A percentile compares a stretch with the other conserved stretches of the same genome.
These are phyloP conservation scores for Epizoanthus stellaris DNA, from an alignment of 92 coral and sea anemone genomes.

Conservation along the genomic window DNA sequence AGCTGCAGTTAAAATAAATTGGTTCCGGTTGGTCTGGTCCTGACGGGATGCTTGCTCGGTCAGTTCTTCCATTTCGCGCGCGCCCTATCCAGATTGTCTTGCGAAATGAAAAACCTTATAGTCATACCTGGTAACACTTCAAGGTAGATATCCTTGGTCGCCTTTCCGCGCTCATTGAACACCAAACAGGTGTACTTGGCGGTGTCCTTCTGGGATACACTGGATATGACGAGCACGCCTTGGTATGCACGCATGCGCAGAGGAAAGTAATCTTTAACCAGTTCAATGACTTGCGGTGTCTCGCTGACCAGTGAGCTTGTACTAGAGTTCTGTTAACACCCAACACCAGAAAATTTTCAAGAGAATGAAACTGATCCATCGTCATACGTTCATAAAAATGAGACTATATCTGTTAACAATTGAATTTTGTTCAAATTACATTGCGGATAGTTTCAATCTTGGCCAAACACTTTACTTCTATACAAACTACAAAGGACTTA, in stretches of 20 bases:
- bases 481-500: too few species aligned
- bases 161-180: constrained; percentile 25
- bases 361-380: not conserved
- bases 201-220: not conserved
- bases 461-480: too few species aligned
- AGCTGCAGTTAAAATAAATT: too few species aligned
- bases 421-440: not conserved
- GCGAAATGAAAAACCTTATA: too few species aligned
- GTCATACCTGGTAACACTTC: constrained; percentile 37
- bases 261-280: not conserved
- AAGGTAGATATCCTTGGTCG: constrained; percentile 26
- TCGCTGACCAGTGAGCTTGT: not conserved
- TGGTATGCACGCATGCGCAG: constrained; percentile 40
- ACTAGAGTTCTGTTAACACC: constrained; percentile 12
- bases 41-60: too few species aligned
- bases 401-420: not conserved
- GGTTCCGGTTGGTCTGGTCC: too few species aligned
- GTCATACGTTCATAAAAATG: not conserved
- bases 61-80: too few species aligned
- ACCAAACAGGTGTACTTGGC: constrained; percentile 36
- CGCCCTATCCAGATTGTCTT: too few species aligned
- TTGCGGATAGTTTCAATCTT: too few species aligned
- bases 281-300: constrained; percentile 9
- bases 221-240: constrained; percentile 1
- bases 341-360: not conserved